A percentile compares a stretch with the other conserved stretches of the same genome.
phyloP scores from a whole-genome alignment of 2,888 invertebrate genomes.

The Phyllotreta striolata region DNA sequence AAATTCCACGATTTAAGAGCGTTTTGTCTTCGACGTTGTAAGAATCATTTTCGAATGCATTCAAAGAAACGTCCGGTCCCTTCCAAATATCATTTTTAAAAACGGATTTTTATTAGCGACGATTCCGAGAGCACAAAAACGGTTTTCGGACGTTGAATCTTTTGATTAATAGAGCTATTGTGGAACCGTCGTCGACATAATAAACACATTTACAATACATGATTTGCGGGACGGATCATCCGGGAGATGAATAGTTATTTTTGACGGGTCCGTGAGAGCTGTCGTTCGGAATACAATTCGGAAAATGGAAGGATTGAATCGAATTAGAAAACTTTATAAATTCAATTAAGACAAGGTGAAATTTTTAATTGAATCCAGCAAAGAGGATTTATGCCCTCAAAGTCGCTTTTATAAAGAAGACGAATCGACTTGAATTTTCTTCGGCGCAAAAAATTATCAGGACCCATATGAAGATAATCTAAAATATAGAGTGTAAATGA shows the following conservation, averaged over 20 bases:
- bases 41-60: too few species aligned
- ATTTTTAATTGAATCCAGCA: background rate
- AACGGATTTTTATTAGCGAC: slow-evolving; percentile 4
- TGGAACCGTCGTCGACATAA: slow-evolving; percentile 7
- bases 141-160: background rate
- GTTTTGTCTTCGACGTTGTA: too few species aligned
- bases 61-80: too few species aligned
- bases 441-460: background rate
- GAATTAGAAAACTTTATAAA: background rate
- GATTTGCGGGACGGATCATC: slow-evolving; percentile 21
- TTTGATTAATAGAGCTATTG: slow-evolving; percentile 17
- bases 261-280: background rate
- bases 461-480: slow-evolving; percentile 12
- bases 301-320: background rate
- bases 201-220: slow-evolving; percentile 24
- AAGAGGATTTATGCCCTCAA: background rate
- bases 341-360: background rate
- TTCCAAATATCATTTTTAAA: too few species aligned
- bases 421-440: slow-evolving; percentile 6
- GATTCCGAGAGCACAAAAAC: slow-evolving; percentile 1
- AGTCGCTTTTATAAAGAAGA: background rate
- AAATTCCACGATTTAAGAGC: too few species aligned
- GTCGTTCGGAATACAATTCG: too few species aligned
- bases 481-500: slow-evolving; percentile 23
- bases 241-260: slow-evolving; percentile 12